phyloP scores from a whole-genome alignment of 2,113 vertebrate genomes.

The Sisor rabdophorus region DNA sequence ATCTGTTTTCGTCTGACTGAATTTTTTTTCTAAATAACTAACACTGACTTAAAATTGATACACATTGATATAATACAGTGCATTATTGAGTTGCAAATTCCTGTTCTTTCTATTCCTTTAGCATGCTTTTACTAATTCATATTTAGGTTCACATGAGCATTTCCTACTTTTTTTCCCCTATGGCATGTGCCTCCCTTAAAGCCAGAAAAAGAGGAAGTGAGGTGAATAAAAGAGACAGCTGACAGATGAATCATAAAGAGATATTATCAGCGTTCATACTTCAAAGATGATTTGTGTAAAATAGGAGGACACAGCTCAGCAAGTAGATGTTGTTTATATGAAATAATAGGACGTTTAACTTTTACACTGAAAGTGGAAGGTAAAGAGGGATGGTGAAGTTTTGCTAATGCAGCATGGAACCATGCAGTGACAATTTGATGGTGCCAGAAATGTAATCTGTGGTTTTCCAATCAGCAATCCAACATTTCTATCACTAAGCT shows the following conservation, averaged over 20 bases:
- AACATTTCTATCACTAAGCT: no score
- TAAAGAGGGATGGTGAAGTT: no score
- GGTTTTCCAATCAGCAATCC: no score
- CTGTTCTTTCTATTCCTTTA: slow-evolving; percentile 1
- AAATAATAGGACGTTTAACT: background rate
- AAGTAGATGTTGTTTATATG: slow-evolving; percentile 8
- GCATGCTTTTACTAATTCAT: background rate
- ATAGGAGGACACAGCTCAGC: background rate
- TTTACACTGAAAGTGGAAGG: background rate
- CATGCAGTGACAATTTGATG: no score
- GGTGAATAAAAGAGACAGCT: slow-evolving; percentile 30
- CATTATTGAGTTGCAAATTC: background rate
- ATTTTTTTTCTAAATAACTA: background rate
- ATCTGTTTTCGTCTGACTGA: background rate
- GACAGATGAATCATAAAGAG: slow-evolving; percentile 36
- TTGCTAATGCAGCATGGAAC: no score
- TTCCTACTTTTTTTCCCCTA: slow-evolving; percentile 12
- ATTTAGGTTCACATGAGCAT: slow-evolving; percentile 6
- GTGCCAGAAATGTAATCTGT: no score
- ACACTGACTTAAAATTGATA: background rate
- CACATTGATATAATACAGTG: background rate
- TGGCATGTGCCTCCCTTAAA: slow-evolving; percentile 19
- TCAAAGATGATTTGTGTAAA: slow-evolving; percentile 5
- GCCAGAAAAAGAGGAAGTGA: slow-evolving; percentile 22
- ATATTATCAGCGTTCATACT: slow-evolving; percentile 16